Base-by-base conservation (phyloP, 2,888 invertebrate genomes). In the Luperina testacea region DNA sequence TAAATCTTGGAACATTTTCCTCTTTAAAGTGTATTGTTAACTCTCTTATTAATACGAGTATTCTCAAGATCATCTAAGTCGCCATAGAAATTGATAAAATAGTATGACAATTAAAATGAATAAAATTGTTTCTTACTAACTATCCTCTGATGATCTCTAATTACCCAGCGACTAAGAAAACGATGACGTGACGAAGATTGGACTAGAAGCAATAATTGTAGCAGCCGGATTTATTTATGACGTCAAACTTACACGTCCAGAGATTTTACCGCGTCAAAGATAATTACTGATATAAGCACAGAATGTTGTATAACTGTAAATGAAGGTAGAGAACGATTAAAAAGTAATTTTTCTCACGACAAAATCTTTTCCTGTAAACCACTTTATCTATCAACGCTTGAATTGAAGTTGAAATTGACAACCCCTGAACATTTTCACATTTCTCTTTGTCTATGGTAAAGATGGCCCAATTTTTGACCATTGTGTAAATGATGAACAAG, bases 171-270 rank as follows among this genome's bases (percentile, higher is more conserved):
- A 79, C 53, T 64, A 51, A 80, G 11, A 73, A 83, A 80, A 73
- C 76, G 38, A 82, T 82, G 74, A 69, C 79, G 78, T 79, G 77
- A 78, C 68, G 13, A 51, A 75, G 74, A 78, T 75, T 67, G 48
- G 71, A 81, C 63, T 48, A 80, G 72, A 71, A 78, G 80, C 77
- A 74, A 75, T 78, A 63, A 75, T 48, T 24, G 72, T 63, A 51
- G 70, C 64, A 79, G 65, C 80, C 84, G 88, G 88, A 87, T 80
- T 78, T 77, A 83, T 70, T 73, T 24, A 71, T 86, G 84, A 88
- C 84, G 86, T 82, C 86, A 78, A 67, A 77, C 32, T 84, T 42
- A 77, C 75, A 65, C 76, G 75, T 59, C 64, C 53, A 51, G 65
- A 61, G n/a, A 80, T 72, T 80, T 69, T 45, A 77, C 13, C 76